A percentile compares a stretch with the other conserved stretches of the same genome.
Conservation (phyloP, 2,113 vertebrate genomes). For the Entelurus aequoreus region DNA sequence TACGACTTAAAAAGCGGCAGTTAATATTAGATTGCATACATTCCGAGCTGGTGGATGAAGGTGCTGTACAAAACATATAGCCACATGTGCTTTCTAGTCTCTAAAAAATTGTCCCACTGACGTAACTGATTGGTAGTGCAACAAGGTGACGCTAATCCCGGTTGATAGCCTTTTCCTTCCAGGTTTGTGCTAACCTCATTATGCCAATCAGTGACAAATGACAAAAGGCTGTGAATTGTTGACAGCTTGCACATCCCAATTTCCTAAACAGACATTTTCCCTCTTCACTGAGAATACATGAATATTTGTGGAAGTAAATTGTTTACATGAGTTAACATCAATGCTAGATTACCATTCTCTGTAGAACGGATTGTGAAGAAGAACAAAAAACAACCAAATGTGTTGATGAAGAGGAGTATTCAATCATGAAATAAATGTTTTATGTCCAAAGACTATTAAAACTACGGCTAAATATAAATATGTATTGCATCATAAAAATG, state of each 20-base stretch:
- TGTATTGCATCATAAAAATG: too few relatives aligned
- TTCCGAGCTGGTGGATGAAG: slow-evolving; percentile 35
- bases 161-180: slow-evolving; percentile 67
- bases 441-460: too few relatives aligned
- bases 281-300: neutral
- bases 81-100: slow-evolving; percentile 12
- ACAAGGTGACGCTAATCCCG: slow-evolving; percentile 65
- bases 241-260: slow-evolving; percentile 22
- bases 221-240: slow-evolving; percentile 44
- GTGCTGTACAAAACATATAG: slow-evolving; percentile 12
- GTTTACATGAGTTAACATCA: too few relatives aligned
- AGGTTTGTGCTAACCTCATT: slow-evolving; percentile 72
- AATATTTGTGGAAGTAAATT: too few relatives aligned
- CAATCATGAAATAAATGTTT: too few relatives aligned
- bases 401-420: too few relatives aligned
- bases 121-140: slow-evolving; percentile 38
- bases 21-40: slow-evolving; percentile 47
- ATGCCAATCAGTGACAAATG: slow-evolving; percentile 74
- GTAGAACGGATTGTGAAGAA: too few relatives aligned
- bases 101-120: slow-evolving; percentile 23
- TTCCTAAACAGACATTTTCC: slow-evolving; percentile 15
- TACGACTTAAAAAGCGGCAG: slow-evolving; percentile 33
- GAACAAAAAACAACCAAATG: too few relatives aligned
- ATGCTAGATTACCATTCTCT: too few relatives aligned
- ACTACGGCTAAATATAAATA: too few relatives aligned